Evolutionary conservation across 2,888 invertebrate species (phyloP), one percentile per base, ranked within the genome.

Genomic region (Mesodorylaimus sp.): DNA sequence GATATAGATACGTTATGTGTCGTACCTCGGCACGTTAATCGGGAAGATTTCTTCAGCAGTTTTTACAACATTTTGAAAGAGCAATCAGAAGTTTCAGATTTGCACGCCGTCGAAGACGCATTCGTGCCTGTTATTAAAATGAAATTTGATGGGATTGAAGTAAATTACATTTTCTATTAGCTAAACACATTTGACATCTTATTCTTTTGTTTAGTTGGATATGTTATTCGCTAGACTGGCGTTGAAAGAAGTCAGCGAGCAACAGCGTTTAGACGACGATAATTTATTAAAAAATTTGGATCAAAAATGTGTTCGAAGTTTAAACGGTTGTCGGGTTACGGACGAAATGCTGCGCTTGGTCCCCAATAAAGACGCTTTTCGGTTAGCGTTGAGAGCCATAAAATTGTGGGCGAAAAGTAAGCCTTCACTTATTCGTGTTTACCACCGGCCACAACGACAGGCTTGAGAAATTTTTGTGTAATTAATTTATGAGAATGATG

Each of bases 71-170:
- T 88, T 57, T 74, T 97, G 21, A 86, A 83, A 65, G 75, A 79
- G 61, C 85, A 67, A 74, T 78, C 62, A 84, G 56, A 60, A 36
- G 62, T 61, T 24, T 54, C 59, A 5, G 61, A 63, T 43, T 58
- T 65, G 23, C 63, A 82, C 80, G 79, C 88, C 1, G 91, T 99
- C 0, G 93, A 95, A 69, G 95, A 95, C 67, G 97, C 97, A 0
- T 99, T 83, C 71, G 97, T 99, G 57, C 97, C 97, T 2, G 89
- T 99, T 7, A 91, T 99, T 57, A 97, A 97, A 73, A 88, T 99
- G 86, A 86, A 84, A 66, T 97, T 93, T 68, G 86, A 89, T 73
- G 88, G 86, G 28, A 91, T 97, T 58, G 97, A 97, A 74, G 89
- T 70, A 55, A 21, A 42, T 42, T 42, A n/a, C 7, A n/a, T 42